phyloP scores from a whole-genome alignment of 2,113 vertebrate genomes.

The Scophthalmus maximus region DNA sequence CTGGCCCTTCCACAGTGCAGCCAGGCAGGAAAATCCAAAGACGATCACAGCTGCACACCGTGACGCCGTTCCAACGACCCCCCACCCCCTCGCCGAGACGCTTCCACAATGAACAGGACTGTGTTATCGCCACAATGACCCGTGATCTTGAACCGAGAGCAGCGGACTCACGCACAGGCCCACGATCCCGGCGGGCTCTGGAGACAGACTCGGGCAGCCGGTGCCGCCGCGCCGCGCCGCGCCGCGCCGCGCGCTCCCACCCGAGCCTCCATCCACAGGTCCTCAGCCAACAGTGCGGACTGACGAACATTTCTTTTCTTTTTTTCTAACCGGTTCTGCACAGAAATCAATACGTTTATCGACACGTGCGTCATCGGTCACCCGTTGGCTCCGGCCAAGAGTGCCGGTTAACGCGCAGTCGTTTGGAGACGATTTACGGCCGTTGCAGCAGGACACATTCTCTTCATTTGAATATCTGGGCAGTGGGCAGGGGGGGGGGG shows the following conservation, averaged over 20 bases:
- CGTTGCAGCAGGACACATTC: conserved; percentile 67
- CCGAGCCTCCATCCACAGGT: conserved; percentile 75
- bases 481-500: conserved; percentile 9
- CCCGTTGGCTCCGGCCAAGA: too few species aligned
- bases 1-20: neutral
- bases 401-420: conserved; percentile 37
- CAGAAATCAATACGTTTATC: conserved; percentile 50
- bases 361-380: conserved; percentile 35
- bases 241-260: conserved; percentile 52
- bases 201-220: neutral
- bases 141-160: neutral
- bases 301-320: conserved; percentile 26
- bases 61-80: conserved; percentile 33
- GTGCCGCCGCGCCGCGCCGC: conserved; percentile 40
- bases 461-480: conserved; percentile 67
- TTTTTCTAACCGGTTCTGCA: conserved; percentile 18
- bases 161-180: conserved; percentile 12
- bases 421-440: conserved; percentile 64
- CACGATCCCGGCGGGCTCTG: neutral
- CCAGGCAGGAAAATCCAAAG: conserved; percentile 20
- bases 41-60: conserved; percentile 29
- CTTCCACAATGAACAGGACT: conserved; percentile 27
- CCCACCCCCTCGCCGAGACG: neutral
- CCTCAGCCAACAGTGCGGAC: conserved; percentile 38
- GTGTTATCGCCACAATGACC: conserved; percentile 19